Evolutionary conservation across 37 sponge, comb jelly and placozoan species (phyloP).

Genomic region (Hexactinellida sp.): DNA sequence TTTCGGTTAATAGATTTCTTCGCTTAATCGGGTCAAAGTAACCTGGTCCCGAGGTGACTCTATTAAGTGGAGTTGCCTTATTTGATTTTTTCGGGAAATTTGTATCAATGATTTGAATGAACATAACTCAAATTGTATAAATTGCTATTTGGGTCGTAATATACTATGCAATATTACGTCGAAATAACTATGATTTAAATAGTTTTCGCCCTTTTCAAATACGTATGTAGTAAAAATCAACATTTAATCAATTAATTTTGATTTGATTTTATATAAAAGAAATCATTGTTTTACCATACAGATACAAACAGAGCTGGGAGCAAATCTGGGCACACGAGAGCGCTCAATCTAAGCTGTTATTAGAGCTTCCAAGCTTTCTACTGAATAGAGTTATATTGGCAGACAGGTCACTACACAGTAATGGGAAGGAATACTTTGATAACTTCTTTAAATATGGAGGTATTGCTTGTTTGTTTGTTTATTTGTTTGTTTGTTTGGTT

Average conservation of each 20-base stretch:
- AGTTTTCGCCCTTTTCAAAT: too few relatives aligned
- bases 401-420: constrained; percentile 25
- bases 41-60: too few relatives aligned
- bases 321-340: constrained; percentile 44
- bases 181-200: too few relatives aligned
- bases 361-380: constrained; percentile 34
- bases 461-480: not conserved
- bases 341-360: constrained; percentile 23
- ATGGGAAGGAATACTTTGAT: constrained; percentile 23
- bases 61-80: too few relatives aligned
- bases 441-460: constrained; percentile 21
- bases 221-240: too few relatives aligned
- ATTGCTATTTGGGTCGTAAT: constrained; percentile 73
- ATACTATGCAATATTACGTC: constrained; percentile 55
- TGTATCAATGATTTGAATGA: too few relatives aligned
- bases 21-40: too few relatives aligned
- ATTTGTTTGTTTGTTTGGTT: constrained; percentile 13
- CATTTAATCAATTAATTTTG: too few relatives aligned
- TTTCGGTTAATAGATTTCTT: too few relatives aligned
- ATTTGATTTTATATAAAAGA: too few relatives aligned
- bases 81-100: too few relatives aligned
- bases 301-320: constrained; percentile 29
- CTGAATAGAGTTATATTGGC: constrained; percentile 23
- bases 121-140: too few relatives aligned
- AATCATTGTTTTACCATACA: constrained; percentile 16